Evolutionary conservation across 2,888 invertebrate genomes (phyloP).

Genomic region (Ethmia dodecea): DNA sequence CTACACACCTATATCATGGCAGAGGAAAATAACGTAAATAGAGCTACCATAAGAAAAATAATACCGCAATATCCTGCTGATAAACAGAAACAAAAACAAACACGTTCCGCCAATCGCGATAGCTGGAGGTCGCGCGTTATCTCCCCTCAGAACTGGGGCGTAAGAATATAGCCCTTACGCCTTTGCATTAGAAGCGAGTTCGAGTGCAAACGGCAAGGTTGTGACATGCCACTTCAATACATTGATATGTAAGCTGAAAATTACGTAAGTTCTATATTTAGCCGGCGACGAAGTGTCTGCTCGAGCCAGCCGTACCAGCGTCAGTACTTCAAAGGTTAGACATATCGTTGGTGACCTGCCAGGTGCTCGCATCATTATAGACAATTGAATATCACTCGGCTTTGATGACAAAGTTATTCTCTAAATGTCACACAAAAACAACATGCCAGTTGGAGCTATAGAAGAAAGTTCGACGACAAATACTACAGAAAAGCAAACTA

Average conservation of each 20-base stretch:
- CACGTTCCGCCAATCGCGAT: slow-evolving; percentile 3
- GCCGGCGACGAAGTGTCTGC: slow-evolving; percentile 32
- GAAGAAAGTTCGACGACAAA: too few species aligned
- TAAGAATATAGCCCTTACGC: not conserved
- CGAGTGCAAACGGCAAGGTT: not conserved
- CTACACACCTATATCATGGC: too few species aligned
- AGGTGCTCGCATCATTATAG: too few species aligned
- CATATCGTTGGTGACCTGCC: too few species aligned
- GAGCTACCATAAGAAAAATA: slow-evolving; percentile 13
- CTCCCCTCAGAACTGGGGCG: not conserved
- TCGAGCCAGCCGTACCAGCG: too few species aligned
- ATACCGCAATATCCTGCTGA: not conserved
- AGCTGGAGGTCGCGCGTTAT: slow-evolving; percentile 16
- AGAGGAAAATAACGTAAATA: too few species aligned
- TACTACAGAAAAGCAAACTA: too few species aligned
- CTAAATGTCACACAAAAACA: too few species aligned
- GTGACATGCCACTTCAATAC: not conserved
- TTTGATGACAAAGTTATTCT: too few species aligned
- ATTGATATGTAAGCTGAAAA: slow-evolving; percentile 5
- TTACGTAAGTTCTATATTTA: slow-evolving; percentile 31
- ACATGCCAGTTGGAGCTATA: too few species aligned
- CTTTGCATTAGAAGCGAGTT: not conserved
- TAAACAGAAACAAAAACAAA: not conserved
- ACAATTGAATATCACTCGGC: too few species aligned
- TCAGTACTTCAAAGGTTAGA: too few species aligned